These are phyloP conservation scores for Raja brachyura DNA, from an alignment of 2,113 vertebrate species.

Conservation along the genomic window DNA sequence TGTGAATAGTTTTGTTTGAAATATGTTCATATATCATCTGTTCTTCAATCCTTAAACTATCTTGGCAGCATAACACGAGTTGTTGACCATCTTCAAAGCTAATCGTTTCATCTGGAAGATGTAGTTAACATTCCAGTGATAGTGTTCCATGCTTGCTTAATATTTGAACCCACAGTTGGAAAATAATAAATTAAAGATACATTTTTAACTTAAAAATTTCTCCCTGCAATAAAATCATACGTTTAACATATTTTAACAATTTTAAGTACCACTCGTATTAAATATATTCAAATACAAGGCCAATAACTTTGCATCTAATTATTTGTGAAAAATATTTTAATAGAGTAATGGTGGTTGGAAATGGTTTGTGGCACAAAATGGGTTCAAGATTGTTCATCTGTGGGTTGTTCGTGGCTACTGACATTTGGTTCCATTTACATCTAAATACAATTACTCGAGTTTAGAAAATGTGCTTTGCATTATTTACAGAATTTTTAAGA, in stretches of 20 bases:
- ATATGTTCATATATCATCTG: neutral
- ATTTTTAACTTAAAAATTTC: neutral
- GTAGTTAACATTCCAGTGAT: neutral
- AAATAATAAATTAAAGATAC: neutral
- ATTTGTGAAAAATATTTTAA: slow-evolving; percentile 13
- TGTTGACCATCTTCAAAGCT: neutral
- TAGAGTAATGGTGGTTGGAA: neutral
- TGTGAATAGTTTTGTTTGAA: neutral
- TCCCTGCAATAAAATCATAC: neutral
- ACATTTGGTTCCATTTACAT: too few species aligned
- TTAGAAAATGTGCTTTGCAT: neutral
- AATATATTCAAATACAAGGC: neutral
- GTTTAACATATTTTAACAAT: neutral
- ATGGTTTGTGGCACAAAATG: too few species aligned
- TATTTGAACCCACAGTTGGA: neutral
- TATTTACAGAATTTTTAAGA: neutral
- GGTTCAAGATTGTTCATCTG: too few species aligned
- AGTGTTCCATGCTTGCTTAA: neutral
- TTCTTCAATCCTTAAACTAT: neutral
- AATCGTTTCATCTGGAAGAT: neutral
- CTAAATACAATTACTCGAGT: neutral
- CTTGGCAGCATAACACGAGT: neutral
- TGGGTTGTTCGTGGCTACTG: too few species aligned
- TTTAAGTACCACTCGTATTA: neutral
- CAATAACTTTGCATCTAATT: neutral